phyloP scores from a whole-genome alignment of 2,797 vertebrate species.

The Synanceia verrucosa region DNA sequence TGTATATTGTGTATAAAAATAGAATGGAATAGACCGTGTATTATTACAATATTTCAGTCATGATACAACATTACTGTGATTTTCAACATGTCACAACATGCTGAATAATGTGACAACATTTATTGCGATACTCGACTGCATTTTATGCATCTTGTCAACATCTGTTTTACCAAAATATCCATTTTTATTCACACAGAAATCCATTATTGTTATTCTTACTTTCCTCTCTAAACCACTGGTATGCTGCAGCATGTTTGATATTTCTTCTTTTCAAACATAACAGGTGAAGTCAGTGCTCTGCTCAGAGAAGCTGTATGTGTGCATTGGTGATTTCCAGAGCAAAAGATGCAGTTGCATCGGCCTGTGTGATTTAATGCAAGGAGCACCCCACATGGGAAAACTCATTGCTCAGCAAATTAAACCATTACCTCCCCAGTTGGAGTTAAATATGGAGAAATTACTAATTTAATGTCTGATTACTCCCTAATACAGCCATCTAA shows the following conservation, averaged over 20 bases:
- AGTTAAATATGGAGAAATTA: constrained; percentile 82
- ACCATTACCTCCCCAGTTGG: constrained; percentile 75
- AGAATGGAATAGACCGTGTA: no score
- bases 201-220: background rate
- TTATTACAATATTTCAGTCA: no score
- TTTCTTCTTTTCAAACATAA: background rate
- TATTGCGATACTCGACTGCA: no score
- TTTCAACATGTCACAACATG: no score
- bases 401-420: constrained; percentile 79
- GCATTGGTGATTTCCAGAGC: constrained; percentile 24
- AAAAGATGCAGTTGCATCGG: constrained; percentile 50
- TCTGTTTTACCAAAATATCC: no score
- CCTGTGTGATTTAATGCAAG: constrained; percentile 69
- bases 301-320: background rate
- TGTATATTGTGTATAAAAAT: no score
- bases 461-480: constrained; percentile 82
- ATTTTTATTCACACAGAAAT: no score
- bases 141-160: no score
- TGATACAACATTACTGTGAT: no score
- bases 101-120: no score
- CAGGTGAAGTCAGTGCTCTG: background rate
- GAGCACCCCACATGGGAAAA: constrained; percentile 62
- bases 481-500: constrained; percentile 73
- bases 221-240: background rate
- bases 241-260: background rate